Conservation (phyloP, 1,140 invertebrate species). For the Argopecten irradians region DNA sequence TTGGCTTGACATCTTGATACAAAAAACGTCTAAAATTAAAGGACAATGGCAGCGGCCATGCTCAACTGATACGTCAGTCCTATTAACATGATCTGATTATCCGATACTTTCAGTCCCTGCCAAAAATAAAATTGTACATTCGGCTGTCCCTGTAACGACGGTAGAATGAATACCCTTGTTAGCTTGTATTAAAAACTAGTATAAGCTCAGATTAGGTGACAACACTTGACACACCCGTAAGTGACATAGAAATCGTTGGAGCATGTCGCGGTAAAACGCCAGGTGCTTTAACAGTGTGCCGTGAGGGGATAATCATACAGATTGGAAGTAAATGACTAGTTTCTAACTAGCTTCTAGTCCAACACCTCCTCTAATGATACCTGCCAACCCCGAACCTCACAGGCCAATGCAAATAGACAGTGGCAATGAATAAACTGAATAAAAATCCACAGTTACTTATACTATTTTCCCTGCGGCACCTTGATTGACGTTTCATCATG, state of each 20-base stretch:
- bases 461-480: background rate
- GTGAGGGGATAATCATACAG: background rate
- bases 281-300: background rate
- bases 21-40: background rate
- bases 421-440: background rate
- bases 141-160: background rate
- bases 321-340: background rate
- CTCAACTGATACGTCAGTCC: background rate
- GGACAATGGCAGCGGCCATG: background rate
- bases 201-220: background rate
- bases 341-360: slow-evolving; percentile 5
- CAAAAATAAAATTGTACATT: slow-evolving; percentile 4
- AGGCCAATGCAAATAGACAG: background rate
- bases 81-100: background rate
- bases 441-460: background rate
- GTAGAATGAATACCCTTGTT: background rate
- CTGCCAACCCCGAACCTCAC: background rate
- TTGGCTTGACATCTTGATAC: slow-evolving; percentile 8
- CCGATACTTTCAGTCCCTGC: background rate
- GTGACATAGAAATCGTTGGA: slow-evolving; percentile 1
- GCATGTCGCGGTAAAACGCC: background rate
- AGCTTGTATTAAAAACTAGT: background rate
- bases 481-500: background rate
- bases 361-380: background rate
- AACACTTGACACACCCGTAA: background rate